Evolutionary conservation across 1,140 invertebrate species (phyloP), one percentile per base, ranked within the genome.

Genomic region (Megathymus violae): DNA sequence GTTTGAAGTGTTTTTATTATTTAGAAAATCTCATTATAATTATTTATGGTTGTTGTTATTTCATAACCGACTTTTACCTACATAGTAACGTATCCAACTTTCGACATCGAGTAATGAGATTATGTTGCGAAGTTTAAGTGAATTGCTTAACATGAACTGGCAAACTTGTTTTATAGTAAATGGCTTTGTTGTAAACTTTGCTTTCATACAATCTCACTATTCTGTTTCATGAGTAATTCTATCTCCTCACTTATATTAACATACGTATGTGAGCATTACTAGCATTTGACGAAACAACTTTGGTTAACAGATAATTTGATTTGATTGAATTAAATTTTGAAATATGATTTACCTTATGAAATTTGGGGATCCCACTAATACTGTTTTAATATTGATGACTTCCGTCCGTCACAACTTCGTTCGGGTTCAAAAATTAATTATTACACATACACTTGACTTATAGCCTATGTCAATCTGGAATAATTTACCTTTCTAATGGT

Each of bases 151-250:
- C 77, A 76, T 72, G 75, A 80, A 82, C 73, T 81, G 67, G 50
- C 52, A 73, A 84, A 81, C 73, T 83, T 79, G 78, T 84, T 86
- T 69, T 74, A 80, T 74, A 77, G 70, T 82, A 78, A 82, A 78
- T 69, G 74, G 62, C 76, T 83, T 82, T 76, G 67, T 58, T 67
- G 58, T 69, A 62, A 82, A 83, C 72, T 78, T 82, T 72, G 72
- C 73, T 78, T 74, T 80, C 50, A 66, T 74, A 67, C 60, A 79
- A 66, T 69, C 65, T 71, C 62, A 70, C 60, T 64, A 50, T 69
- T n/a, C n/a, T 64, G 52, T 54, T 63, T 17, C 22, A 31, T n/a
- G 25, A 47, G 56, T 47, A 64, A 56, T 64, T 64, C 50, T 56
- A 64, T 64, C 62, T 56, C 31, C 19, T 19, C 5, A 47, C 43